Evolutionary conservation across 2,113 vertebrate species (phyloP), one percentile per base, ranked within the genome.

Genomic region (Petrocephalus microphthalmus): DNA sequence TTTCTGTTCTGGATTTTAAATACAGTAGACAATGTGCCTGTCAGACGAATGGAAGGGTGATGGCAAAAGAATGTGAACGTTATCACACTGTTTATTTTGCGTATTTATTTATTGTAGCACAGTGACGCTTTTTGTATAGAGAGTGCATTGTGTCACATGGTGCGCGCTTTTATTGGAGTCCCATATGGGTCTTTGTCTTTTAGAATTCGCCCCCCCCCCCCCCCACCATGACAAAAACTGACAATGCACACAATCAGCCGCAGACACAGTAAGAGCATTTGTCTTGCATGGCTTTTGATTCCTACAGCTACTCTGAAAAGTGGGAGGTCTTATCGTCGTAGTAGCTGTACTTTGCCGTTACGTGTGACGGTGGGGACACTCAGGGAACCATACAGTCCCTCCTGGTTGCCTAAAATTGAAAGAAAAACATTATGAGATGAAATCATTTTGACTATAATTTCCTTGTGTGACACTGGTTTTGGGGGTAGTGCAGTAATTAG

Each of bases 1-100:
- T 90, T 92, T 92, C 90, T 91, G 71, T 90, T 89, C 88, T 56
- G 88, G 89, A 85, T 87, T 52, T 87, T 85, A 92, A 93, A 87
- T 60, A 87, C 91, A 89, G 87, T 90, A 91, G 92, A 89, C 90
- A 88, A 88, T 71, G 29, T 56, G 82, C 13, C 25, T 89, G 90
- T 91, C 90, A 89, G 81, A 71, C 90, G 87, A 92, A 92, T 91
- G 92, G 90, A 88, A 92, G 91, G 92, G 91, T 92, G 87, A 54
- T 81, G 89, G 89, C 90, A 86, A 89, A 88, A 90, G 91, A 91
- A 88, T 90, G 85, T 82, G 86, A 60, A 90, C 92, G 92, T 33
- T 78, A 78, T 42, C 29, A 42, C 15, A 78, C 33, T 42, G 33
- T 78, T 78, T 42, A 93, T 91, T 85, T 91, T 19, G 22, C 4